Conservation (phyloP, 2,888 invertebrate genomes). For the Stenodema calcarata region DNA sequence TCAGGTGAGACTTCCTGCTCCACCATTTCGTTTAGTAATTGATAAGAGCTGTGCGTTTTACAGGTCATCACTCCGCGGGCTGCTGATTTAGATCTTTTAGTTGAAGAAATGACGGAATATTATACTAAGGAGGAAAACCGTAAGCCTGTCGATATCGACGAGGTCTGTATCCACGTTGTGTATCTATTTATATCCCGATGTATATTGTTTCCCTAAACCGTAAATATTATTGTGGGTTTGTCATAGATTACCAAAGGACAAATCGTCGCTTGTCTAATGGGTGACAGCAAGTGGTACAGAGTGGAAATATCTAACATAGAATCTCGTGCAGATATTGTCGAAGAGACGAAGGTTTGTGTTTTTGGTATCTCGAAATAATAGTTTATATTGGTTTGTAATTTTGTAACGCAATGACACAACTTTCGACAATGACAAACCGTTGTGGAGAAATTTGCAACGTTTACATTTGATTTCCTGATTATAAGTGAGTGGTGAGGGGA, state of each 20-base stretch:
- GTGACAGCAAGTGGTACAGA: slow-evolving; percentile 83
- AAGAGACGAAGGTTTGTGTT: slow-evolving; percentile 67
- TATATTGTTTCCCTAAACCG: too few relatives aligned
- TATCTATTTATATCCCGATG: too few relatives aligned
- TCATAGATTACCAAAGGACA: slow-evolving; percentile 64
- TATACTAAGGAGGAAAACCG: slow-evolving; percentile 73
- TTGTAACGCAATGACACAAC: too few relatives aligned
- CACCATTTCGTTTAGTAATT: too few relatives aligned
- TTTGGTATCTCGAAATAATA: too few relatives aligned
- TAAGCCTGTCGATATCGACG: slow-evolving; percentile 64
- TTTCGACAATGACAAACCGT: too few relatives aligned
- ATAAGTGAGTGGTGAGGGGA: too few relatives aligned
- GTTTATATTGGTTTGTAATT: too few relatives aligned
- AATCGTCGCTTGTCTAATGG: slow-evolving; percentile 83
- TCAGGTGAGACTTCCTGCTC: too few relatives aligned
- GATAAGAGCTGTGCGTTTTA: slow-evolving; percentile 45
- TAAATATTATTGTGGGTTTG: not conserved
- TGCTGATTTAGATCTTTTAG: slow-evolving; percentile 78
- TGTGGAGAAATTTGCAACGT: too few relatives aligned
- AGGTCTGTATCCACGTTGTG: not conserved
- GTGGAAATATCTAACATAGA: slow-evolving; percentile 73
- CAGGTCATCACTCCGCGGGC: slow-evolving; percentile 70
- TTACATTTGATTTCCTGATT: too few relatives aligned
- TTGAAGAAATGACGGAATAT: slow-evolving; percentile 82
- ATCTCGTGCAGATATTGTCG: slow-evolving; percentile 69